A percentile compares a stretch with the other conserved stretches of the same genome.
Conservation (phyloP, 2,888 invertebrate species). For the Graphium colonna region DNA sequence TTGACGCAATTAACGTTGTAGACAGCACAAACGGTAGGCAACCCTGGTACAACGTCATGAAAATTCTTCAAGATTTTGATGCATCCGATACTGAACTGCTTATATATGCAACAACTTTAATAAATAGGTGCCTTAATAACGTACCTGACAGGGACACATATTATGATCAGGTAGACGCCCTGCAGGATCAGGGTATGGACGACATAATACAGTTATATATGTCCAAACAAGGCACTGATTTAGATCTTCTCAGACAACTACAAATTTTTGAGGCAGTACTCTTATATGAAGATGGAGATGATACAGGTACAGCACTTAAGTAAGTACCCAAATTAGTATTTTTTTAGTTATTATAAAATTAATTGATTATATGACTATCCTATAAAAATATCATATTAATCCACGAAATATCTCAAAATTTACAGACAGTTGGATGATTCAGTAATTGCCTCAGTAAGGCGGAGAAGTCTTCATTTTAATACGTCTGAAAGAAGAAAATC, state of each 20-base stretch:
- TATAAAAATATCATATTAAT: no score
- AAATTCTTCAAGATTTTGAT: slow-evolving; percentile 94
- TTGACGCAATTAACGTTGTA: slow-evolving; percentile 92
- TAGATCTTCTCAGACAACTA: slow-evolving; percentile 95
- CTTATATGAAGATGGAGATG: slow-evolving; percentile 89
- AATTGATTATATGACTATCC: no score
- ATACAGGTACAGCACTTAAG: slow-evolving; percentile 80
- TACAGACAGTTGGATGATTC: slow-evolving; percentile 83
- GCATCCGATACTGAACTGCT: slow-evolving; percentile 97
- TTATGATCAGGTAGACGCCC: slow-evolving; percentile 97
- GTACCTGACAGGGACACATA: slow-evolving; percentile 97
- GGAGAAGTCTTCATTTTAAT: slow-evolving; percentile 61
- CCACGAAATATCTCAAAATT: neutral
- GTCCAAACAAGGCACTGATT: slow-evolving; percentile 94
- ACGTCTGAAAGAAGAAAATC: slow-evolving; percentile 88
- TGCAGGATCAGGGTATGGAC: slow-evolving; percentile 97
- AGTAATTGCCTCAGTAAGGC: slow-evolving; percentile 86
- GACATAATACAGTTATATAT: slow-evolving; percentile 92
- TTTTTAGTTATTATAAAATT: no score
- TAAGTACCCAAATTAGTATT: no score
- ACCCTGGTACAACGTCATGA: slow-evolving; percentile 89
- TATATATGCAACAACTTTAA: slow-evolving; percentile 96
- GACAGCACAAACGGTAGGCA: slow-evolving; percentile 83
- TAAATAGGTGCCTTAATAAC: slow-evolving; percentile 96
- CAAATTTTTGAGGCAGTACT: slow-evolving; percentile 97